These are phyloP conservation scores for Tokudaia muenninki DNA, from an alignment of 2,797 vertebrate genomes.

Conservation along the genomic window DNA sequence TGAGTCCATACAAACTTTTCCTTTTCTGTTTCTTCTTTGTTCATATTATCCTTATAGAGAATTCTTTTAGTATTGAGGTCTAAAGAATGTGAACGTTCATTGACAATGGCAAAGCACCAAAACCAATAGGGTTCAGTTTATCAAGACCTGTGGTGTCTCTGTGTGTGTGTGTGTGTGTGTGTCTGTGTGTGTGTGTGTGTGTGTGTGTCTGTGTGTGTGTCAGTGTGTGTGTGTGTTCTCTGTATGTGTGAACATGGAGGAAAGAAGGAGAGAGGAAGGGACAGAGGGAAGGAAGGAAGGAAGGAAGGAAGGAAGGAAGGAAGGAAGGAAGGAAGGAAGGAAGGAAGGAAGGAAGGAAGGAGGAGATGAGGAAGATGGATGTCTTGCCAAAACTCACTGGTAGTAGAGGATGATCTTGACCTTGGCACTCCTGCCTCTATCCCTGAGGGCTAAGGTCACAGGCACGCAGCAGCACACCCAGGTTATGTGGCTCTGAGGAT, in stretches of 20 bases:
- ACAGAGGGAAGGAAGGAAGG: too few species aligned
- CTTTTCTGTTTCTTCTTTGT: constrained; percentile 12
- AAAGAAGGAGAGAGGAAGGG: background rate
- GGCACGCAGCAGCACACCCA: background rate
- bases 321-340: background rate
- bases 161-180: background rate
- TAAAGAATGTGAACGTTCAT: background rate
- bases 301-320: too few species aligned
- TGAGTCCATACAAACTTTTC: constrained; percentile 1
- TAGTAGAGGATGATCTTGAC: background rate
- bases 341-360: background rate
- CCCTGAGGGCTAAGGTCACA: background rate
- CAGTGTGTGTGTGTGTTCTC: background rate
- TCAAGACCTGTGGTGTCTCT: background rate
- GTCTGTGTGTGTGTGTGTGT: background rate
- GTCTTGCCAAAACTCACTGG: background rate
- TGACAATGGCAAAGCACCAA: background rate
- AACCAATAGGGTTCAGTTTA: background rate
- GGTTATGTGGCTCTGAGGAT: background rate
- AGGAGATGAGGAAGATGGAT: background rate
- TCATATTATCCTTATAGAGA: background rate
- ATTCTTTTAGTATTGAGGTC: background rate
- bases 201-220: background rate
- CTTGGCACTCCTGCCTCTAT: background rate
- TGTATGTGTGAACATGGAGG: background rate